Conservation (phyloP, 2,113 vertebrate genomes). For the Apodemus speciosus region DNA sequence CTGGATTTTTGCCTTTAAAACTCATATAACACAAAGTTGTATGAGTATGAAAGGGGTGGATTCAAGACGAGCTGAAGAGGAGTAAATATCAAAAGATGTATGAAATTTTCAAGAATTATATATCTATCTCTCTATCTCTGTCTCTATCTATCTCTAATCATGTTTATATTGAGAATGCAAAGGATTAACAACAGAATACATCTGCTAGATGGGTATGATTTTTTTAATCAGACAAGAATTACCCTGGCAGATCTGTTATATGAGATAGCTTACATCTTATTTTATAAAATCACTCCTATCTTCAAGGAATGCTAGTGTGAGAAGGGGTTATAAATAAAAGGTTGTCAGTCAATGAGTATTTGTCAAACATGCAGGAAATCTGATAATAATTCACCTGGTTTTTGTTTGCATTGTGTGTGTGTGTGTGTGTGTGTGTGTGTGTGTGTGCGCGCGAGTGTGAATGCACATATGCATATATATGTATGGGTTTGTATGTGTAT, state of each 20-base stretch:
- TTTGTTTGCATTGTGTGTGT: not conserved
- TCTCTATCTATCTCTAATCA: not conserved
- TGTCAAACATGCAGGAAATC: not conserved
- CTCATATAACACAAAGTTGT: not conserved
- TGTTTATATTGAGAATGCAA: not conserved
- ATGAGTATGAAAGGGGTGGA: not conserved
- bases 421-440: not conserved
- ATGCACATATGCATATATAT: not conserved
- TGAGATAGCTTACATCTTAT: not conserved
- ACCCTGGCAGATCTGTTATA: not conserved
- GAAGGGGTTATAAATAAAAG: not conserved
- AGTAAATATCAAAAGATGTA: not conserved
- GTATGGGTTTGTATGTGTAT: not conserved
- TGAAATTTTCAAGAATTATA: not conserved
- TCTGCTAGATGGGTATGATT: not conserved
- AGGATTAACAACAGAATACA: not conserved
- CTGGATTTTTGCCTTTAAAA: not conserved
- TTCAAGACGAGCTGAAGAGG: not conserved
- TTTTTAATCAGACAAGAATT: not conserved
- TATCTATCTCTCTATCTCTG: not conserved
- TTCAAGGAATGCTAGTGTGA: not conserved
- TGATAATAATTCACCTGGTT: not conserved
- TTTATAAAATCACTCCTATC: not conserved
- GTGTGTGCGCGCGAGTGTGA: not conserved
- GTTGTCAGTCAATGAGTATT: not conserved